Evolutionary conservation across 2,797 vertebrate species (phyloP).

Genomic region (Valencia hispanica): DNA sequence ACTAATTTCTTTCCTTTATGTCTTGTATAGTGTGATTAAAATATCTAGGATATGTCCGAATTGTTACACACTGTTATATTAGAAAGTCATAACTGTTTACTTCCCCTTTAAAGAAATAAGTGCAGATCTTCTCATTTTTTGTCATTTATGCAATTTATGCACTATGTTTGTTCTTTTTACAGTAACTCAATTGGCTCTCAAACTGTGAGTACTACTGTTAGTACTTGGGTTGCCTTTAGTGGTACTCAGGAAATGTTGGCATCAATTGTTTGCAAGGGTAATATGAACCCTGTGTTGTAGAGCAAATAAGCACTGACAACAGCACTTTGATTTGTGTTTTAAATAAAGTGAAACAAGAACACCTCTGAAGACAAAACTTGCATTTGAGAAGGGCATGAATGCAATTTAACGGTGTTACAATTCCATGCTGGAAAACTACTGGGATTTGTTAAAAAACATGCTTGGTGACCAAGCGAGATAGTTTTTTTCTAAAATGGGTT

Average conservation of each 20-base stretch:
- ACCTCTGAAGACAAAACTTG: neutral
- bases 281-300: neutral
- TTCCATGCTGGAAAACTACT: neutral
- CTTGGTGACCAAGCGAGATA: neutral
- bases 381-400: neutral
- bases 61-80: slow-evolving; percentile 22
- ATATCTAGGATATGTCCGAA: slow-evolving; percentile 1
- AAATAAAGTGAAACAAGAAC: neutral
- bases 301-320: neutral
- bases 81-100: neutral
- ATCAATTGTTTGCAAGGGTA: neutral
- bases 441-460: neutral
- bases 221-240: neutral
- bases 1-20: slow-evolving; percentile 25
- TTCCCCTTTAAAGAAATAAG: slow-evolving; percentile 9
- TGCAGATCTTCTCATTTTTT: neutral
- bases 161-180: neutral
- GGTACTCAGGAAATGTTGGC: neutral
- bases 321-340: neutral
- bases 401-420: neutral
- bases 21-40: neutral
- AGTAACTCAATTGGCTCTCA: neutral
- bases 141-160: neutral
- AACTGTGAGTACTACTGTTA: neutral
- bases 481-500: neutral